A percentile compares a stretch with the other conserved stretches of the same genome.
phyloP scores from a whole-genome alignment of 1,140 invertebrate genomes.

The Cyclina sinensis region DNA sequence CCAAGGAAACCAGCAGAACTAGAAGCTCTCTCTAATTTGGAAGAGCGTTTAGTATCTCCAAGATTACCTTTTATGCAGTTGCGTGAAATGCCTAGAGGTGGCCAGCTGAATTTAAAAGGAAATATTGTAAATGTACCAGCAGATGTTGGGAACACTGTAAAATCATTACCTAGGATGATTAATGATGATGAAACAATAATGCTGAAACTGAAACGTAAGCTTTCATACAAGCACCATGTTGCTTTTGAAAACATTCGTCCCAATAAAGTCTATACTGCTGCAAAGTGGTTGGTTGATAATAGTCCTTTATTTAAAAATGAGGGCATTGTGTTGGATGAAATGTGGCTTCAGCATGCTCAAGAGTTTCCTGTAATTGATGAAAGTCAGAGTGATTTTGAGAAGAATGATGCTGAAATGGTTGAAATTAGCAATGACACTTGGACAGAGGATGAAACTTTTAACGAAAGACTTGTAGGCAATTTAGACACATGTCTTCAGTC shows the following conservation, averaged over 20 bases:
- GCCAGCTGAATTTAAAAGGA: conserved; percentile 29
- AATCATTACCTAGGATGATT: conserved; percentile 16
- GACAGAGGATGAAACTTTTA: conserved; percentile 41
- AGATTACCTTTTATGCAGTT: conserved; percentile 54
- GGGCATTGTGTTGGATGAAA: conserved; percentile 16
- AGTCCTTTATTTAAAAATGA: conserved; percentile 63
- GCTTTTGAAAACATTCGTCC: conserved; percentile 65
- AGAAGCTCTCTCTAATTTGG: conserved; percentile 46
- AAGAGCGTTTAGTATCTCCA: conserved; percentile 44
- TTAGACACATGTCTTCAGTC: conserved; percentile 46
- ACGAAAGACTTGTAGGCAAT: conserved; percentile 28
- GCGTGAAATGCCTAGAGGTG: conserved; percentile 49
- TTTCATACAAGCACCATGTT: conserved; percentile 60
- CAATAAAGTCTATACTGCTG: conserved; percentile 36
- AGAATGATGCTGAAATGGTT: neutral
- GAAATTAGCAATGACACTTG: neutral
- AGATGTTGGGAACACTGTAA: conserved; percentile 48
- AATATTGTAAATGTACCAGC: conserved; percentile 59
- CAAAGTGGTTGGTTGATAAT: conserved; percentile 59
- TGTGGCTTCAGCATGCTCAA: neutral
- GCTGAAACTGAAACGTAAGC: conserved; percentile 66
- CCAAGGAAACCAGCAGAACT: no score
- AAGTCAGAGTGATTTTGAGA: neutral
- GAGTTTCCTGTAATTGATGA: neutral
- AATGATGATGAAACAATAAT: conserved; percentile 45